phyloP scores from a whole-genome alignment of 2,113 vertebrate species.

The Anolis sagrei region DNA sequence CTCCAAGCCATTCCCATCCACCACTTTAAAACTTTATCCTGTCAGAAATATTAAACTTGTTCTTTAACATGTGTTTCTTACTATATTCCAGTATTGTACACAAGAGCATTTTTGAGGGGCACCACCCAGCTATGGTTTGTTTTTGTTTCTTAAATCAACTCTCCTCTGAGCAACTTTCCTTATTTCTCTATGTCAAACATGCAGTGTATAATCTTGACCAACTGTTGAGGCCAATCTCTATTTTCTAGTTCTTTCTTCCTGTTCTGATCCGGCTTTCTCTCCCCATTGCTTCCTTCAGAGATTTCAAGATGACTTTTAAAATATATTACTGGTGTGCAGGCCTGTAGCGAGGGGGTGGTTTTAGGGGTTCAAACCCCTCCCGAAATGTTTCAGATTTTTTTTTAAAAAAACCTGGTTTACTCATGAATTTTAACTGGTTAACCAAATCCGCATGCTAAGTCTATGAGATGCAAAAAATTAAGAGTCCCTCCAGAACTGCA shows the following conservation, averaged over 20 bases:
- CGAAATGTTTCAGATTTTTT: too few relatives aligned
- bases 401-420: too few relatives aligned
- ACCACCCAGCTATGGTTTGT: background rate
- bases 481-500: too few relatives aligned
- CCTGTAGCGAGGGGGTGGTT: too few relatives aligned
- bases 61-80: background rate
- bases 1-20: background rate
- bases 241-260: background rate
- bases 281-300: background rate
- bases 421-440: too few relatives aligned
- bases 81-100: background rate
- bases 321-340: background rate
- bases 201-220: background rate
- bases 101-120: too few relatives aligned
- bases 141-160: too few relatives aligned
- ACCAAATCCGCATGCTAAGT: too few relatives aligned
- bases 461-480: too few relatives aligned
- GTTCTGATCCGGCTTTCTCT: background rate
- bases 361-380: too few relatives aligned
- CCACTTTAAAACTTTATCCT: background rate
- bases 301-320: background rate
- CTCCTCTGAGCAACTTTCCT: background rate
- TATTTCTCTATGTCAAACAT: background rate
- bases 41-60: background rate
- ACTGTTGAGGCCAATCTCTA: background rate